phyloP scores from a whole-genome alignment of 2,113 vertebrate genomes.

The Zapus hudsonius region DNA sequence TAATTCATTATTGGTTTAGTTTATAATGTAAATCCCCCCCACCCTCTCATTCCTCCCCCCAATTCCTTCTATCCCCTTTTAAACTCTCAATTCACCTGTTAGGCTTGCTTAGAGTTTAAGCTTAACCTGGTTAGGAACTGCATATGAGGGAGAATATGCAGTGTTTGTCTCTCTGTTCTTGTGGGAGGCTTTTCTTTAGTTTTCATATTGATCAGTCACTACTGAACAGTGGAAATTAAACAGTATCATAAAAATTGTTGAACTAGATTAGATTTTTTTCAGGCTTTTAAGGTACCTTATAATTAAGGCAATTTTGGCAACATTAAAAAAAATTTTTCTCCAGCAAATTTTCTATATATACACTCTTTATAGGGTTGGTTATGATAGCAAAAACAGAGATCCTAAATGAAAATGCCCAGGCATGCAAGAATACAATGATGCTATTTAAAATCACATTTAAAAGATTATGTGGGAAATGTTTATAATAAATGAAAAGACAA shows the following conservation, averaged over 20 bases:
- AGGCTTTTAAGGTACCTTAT: background rate
- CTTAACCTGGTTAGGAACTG: background rate
- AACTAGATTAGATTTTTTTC: too few relatives aligned
- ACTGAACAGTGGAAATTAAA: background rate
- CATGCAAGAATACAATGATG: conserved; percentile 13
- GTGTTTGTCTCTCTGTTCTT: too few relatives aligned
- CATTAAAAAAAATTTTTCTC: conserved; percentile 8
- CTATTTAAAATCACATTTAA: conserved; percentile 53
- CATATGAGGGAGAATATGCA: background rate
- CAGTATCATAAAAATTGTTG: background rate
- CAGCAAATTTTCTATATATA: background rate
- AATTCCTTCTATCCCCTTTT: too few relatives aligned
- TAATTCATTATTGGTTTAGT: too few relatives aligned
- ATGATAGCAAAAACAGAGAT: background rate
- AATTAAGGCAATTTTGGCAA: background rate
- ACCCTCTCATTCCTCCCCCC: too few relatives aligned
- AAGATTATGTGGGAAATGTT: background rate
- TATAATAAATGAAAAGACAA: conserved; percentile 20
- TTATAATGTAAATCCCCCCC: too few relatives aligned
- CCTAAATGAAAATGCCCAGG: conserved; percentile 32
- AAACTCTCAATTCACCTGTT: too few relatives aligned
- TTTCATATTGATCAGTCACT: background rate
- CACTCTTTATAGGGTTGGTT: conserved; percentile 21
- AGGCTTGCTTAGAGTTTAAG: too few relatives aligned
- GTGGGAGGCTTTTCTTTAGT: background rate